Percentiles rank a stretch among this genome's conserved stretches.
Evolutionary conservation across 2,888 invertebrate genomes (phyloP).

Genomic region (Eueremaeus valkanovi): DNA sequence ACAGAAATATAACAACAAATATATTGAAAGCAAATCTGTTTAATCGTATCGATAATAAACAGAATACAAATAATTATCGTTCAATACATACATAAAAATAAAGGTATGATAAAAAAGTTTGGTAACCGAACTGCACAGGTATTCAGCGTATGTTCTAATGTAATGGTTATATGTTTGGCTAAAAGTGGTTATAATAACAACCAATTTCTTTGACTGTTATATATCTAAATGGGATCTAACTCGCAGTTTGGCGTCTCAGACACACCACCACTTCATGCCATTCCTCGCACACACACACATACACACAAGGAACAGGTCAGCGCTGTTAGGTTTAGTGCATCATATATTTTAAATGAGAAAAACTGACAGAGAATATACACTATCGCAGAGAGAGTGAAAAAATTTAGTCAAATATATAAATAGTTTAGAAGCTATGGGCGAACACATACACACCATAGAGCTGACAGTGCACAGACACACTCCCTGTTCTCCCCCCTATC

Average conservation of each 20-base stretch:
- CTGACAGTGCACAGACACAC: not conserved
- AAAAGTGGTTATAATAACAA: conserved; percentile 5
- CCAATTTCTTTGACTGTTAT: conserved; percentile 9
- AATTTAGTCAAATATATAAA: not conserved
- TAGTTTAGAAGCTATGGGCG: not conserved
- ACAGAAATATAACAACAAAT: too few species aligned
- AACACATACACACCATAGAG: not conserved
- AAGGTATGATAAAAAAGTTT: too few species aligned
- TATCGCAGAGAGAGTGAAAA: not conserved
- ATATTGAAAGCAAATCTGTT: too few species aligned
- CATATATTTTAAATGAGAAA: too few species aligned
- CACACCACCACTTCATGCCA: not conserved
- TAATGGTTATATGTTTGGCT: not conserved
- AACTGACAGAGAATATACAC: too few species aligned
- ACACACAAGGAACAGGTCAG: not conserved
- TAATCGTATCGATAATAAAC: too few species aligned
- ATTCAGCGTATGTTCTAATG: too few species aligned
- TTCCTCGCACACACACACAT: not conserved
- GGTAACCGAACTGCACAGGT: too few species aligned
- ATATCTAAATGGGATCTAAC: conserved; percentile 2
- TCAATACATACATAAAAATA: too few species aligned
- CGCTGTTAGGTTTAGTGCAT: too few species aligned
- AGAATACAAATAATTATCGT: too few species aligned
- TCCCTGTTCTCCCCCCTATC: not conserved
- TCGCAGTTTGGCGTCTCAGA: not conserved